Base-by-base conservation (phyloP, 2,113 vertebrate species). In the Heterotis niloticus region DNA sequence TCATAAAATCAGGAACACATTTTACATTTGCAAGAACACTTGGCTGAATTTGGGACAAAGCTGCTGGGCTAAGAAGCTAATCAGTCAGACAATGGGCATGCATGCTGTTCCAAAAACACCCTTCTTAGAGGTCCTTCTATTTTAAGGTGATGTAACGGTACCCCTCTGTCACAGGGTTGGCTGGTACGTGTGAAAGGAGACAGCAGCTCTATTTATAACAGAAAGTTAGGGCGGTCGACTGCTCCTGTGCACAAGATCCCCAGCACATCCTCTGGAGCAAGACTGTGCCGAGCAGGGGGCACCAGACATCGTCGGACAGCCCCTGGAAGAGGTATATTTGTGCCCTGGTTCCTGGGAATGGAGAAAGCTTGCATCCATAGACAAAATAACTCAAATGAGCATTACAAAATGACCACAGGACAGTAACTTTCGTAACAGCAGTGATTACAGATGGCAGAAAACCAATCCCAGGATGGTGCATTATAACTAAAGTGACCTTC, bases 161-260 rank as follows among this genome's bases (percentile, higher is more conserved):
- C 79, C 73, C 88, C 86, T 88, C 86, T 86, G 84, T 88, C 82
- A 85, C 83, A 82, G 68, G 65, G 67, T 60, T 17, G 69, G 82
- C 83, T 76, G 54, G 77, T 83, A 67, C 83, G 82, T 86, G 54
- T 90, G 91, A 88, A 89, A 81, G 86, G 86, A 87, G 80, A 85
- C 79, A 79, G 29, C 62, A 44, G 56, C 85, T 90, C 90, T 93
- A 93, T 92, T 92, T 84, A 91, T 91, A 92, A 87, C 85, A 70
- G 83, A 89, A 88, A 87, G 90, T 86, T 88, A 81, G 83, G 83
- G 81, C 82, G 29, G 87, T 72, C 28, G 44, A 29, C 13, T 64
- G 24, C 78, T 79, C 82, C 79, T 68, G 73, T 78, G 80, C 11
- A 44, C 81, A 69, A 86, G 82, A 85, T 84, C 83, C 75, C 66